These are phyloP conservation scores for Agrochola lychnidis DNA, from an alignment of 2,888 invertebrate genomes.

Conservation along the genomic window DNA sequence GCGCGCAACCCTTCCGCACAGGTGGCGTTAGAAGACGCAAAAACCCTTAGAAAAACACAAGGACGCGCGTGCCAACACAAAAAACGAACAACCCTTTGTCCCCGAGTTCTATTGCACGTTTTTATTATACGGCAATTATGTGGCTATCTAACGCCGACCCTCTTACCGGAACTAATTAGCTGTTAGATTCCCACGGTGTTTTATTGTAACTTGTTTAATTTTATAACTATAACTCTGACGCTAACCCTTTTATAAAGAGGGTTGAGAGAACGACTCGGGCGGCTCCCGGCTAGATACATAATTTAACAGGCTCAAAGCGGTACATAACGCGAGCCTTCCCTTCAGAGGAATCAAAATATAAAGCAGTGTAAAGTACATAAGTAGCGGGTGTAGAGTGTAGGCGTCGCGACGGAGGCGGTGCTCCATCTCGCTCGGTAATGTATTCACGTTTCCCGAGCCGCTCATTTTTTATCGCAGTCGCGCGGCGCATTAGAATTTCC, in stretches of 20 bases:
- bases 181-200: slow-evolving; percentile 77
- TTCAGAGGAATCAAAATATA: slow-evolving; percentile 85
- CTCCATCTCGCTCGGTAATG: slow-evolving; percentile 86
- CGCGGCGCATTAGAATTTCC: slow-evolving; percentile 90
- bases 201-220: slow-evolving; percentile 37
- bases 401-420: slow-evolving; percentile 70
- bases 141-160: slow-evolving; percentile 78
- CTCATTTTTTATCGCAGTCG: slow-evolving; percentile 90
- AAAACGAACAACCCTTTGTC: slow-evolving; percentile 78
- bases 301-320: slow-evolving; percentile 76
- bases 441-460: slow-evolving; percentile 88
- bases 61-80: slow-evolving; percentile 75
- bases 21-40: slow-evolving; percentile 68
- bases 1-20: slow-evolving; percentile 63
- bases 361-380: slow-evolving; percentile 83
- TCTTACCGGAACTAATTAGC: slow-evolving; percentile 77
- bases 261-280: slow-evolving; percentile 13
- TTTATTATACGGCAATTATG: slow-evolving; percentile 71
- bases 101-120: slow-evolving; percentile 74
- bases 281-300: slow-evolving; percentile 74
- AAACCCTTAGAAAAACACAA: slow-evolving; percentile 72
- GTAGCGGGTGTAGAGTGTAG: slow-evolving; percentile 45
- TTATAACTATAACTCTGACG: slow-evolving; percentile 17
- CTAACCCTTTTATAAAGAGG: slow-evolving; percentile 44
- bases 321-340: slow-evolving; percentile 79